Conservation (phyloP, 1,140 invertebrate species). For the Elysia chlorotica region DNA sequence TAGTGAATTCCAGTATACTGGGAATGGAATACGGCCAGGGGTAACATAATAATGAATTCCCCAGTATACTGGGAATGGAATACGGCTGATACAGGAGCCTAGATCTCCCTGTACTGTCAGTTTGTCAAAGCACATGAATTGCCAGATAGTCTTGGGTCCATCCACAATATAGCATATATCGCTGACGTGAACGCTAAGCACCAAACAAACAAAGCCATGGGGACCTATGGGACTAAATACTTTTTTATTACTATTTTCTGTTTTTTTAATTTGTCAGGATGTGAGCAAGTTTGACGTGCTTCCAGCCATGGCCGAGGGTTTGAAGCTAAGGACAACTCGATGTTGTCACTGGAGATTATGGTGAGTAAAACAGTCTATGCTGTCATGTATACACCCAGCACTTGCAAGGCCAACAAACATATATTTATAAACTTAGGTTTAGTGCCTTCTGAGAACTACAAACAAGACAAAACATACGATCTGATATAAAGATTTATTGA, state of each 20-base stretch:
- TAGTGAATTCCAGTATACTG: too few species aligned
- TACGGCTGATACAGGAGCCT: too few species aligned
- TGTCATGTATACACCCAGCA: background rate
- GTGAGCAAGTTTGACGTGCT: conserved; percentile 79
- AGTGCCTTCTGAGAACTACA: background rate
- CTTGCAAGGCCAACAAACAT: background rate
- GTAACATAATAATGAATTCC: too few species aligned
- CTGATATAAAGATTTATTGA: background rate
- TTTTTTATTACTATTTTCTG: background rate
- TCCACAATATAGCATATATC: too few species aligned
- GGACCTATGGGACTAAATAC: background rate
- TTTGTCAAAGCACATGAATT: background rate
- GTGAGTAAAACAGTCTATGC: too few species aligned
- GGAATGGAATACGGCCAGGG: too few species aligned
- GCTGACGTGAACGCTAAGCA: too few species aligned
- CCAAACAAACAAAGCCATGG: background rate
- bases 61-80: too few species aligned
- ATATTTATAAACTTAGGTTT: too few species aligned
- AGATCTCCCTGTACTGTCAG: background rate
- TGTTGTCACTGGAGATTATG: conserved; percentile 84
- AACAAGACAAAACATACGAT: background rate
- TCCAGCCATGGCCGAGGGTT: conserved; percentile 77
- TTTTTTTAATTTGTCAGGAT: conserved; percentile 30
- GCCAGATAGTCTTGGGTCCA: background rate
- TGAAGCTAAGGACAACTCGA: conserved; percentile 87